These are phyloP conservation scores for Prorops nasuta DNA, from an alignment of 1,140 invertebrate genomes.

Conservation along the genomic window DNA sequence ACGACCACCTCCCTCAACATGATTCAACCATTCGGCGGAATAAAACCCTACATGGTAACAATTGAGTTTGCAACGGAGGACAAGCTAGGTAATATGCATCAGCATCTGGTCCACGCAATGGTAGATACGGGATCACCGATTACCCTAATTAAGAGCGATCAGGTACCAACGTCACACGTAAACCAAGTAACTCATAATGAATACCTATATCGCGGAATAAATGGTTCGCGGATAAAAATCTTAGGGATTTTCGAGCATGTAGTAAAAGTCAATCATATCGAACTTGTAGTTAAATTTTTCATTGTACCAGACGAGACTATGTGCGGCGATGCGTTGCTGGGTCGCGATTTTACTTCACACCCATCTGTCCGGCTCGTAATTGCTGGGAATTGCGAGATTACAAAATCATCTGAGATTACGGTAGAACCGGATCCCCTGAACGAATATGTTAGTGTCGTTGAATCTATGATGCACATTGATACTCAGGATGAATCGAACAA, in stretches of 20 bases:
- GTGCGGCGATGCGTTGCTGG: background rate
- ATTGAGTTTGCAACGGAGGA: too few species aligned
- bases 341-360: background rate
- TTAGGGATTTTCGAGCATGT: background rate
- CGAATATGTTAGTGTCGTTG: background rate
- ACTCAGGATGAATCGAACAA: background rate
- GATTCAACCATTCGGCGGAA: too few species aligned
- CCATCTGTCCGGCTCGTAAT: too few species aligned
- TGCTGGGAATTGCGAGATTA: background rate
- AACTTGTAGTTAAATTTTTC: background rate
- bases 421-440: background rate
- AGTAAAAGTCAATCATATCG: background rate
- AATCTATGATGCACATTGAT: background rate
- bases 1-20: too few species aligned
- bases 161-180: slow-evolving; percentile 1
- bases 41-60: too few species aligned
- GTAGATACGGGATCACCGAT: background rate
- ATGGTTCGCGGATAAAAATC: background rate
- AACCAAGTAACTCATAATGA: too few species aligned
- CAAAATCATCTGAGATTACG: background rate
- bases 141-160: slow-evolving; percentile 4
- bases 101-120: too few species aligned
- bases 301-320: background rate
- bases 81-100: too few species aligned
- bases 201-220: background rate